phyloP scores from a whole-genome alignment of 2,888 invertebrate genomes.

The Agrochola circellaris region DNA sequence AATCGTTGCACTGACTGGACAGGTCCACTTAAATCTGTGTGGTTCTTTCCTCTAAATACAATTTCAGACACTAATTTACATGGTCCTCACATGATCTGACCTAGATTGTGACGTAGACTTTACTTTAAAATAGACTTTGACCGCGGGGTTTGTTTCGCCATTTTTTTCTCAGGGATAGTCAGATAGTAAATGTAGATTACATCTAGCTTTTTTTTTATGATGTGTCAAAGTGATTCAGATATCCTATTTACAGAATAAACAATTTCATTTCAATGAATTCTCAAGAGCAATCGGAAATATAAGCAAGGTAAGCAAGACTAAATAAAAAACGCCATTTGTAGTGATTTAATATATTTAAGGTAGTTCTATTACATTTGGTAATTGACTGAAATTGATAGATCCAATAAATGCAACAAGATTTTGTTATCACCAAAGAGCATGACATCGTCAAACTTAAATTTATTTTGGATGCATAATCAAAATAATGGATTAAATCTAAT shows the following conservation, averaged over 20 bases:
- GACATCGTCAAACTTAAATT: constrained; percentile 36
- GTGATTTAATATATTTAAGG: constrained; percentile 66
- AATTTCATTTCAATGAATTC: not conserved
- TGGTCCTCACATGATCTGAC: not conserved
- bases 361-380: constrained; percentile 71
- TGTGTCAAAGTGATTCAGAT: too few relatives aligned
- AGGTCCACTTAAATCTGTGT: not conserved
- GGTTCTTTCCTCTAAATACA: not conserved
- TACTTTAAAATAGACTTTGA: too few relatives aligned
- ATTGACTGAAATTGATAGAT: constrained; percentile 66
- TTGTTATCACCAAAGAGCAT: constrained; percentile 41
- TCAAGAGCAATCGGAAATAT: not conserved
- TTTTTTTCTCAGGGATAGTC: too few relatives aligned
- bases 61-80: not conserved
- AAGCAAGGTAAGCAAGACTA: not conserved
- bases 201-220: not conserved
- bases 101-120: not conserved
- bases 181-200: not conserved
- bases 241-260: not conserved
- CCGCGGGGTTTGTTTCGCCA: too few relatives aligned
- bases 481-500: constrained; percentile 60
- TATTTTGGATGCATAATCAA: constrained; percentile 43
- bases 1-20: not conserved
- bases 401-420: constrained; percentile 66
- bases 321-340: constrained; percentile 43